These are phyloP conservation scores for Halisarca cf. caerulea DNA, from an alignment of 37 sponge, comb jelly and placozoan genomes.

Conservation along the genomic window DNA sequence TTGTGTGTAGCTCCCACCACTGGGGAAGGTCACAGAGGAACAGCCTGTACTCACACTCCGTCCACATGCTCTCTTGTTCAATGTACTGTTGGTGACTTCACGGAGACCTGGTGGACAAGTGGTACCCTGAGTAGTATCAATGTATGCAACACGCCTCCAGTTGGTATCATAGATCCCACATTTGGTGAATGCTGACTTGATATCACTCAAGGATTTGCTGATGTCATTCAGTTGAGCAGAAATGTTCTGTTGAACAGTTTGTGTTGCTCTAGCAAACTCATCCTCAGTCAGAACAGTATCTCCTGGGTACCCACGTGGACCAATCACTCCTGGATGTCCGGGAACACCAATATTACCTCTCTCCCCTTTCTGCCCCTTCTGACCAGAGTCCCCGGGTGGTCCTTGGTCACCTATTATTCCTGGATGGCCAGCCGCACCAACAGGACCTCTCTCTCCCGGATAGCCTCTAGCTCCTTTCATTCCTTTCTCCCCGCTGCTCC, in stretches of 20 bases:
- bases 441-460: no score
- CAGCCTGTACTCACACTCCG: not conserved
- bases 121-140: slow-evolving; percentile 28
- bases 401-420: not conserved
- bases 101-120: slow-evolving; percentile 22
- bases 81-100: slow-evolving; percentile 8
- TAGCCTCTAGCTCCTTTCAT: no score
- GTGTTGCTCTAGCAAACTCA: no score
- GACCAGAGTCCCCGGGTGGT: not conserved
- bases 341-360: not conserved
- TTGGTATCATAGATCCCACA: not conserved
- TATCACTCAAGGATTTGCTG: no score
- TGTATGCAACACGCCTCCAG: slow-evolving; percentile 35
- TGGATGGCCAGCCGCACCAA: no score
- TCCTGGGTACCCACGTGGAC: not conserved
- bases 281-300: not conserved
- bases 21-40: not conserved
- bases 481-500: no score
- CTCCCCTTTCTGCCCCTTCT: not conserved
- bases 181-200: not conserved
- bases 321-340: not conserved
- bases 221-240: no score
- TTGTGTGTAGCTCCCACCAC: not conserved
- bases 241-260: no score
- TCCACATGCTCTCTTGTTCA: slow-evolving; percentile 17